Conservation (phyloP, 2,113 vertebrate species). For the Cavia aperea region DNA sequence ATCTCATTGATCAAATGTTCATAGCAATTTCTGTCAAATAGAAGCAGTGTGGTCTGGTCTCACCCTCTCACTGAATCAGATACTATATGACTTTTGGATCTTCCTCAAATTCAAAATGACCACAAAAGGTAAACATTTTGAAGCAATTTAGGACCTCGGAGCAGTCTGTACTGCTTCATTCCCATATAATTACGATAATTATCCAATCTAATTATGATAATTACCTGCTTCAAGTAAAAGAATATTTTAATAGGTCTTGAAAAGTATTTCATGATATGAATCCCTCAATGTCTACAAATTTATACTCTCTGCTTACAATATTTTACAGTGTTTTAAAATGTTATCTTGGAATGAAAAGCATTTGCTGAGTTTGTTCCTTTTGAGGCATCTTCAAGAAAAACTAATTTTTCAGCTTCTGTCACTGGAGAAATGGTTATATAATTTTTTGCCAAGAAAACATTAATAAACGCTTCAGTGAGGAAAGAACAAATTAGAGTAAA, state of each 20-base stretch:
- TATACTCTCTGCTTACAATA: background rate
- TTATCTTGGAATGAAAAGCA: background rate
- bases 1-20: background rate
- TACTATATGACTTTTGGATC: background rate
- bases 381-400: conserved; percentile 1
- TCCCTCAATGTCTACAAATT: background rate
- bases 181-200: too few relatives aligned
- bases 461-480: background rate
- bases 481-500: background rate
- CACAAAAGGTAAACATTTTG: background rate
- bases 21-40: background rate
- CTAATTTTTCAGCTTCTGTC: background rate
- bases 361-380: background rate
- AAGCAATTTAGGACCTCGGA: background rate
- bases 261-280: background rate
- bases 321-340: background rate
- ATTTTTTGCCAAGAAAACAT: conserved; percentile 28
- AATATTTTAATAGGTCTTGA: background rate
- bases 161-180: background rate
- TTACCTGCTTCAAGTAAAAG: background rate
- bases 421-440: background rate
- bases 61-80: background rate
- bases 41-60: background rate
- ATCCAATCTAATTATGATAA: background rate
- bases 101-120: background rate